These are phyloP conservation scores for Rachycentron canadum DNA, from an alignment of 2,797 vertebrate species.

Conservation along the genomic window DNA sequence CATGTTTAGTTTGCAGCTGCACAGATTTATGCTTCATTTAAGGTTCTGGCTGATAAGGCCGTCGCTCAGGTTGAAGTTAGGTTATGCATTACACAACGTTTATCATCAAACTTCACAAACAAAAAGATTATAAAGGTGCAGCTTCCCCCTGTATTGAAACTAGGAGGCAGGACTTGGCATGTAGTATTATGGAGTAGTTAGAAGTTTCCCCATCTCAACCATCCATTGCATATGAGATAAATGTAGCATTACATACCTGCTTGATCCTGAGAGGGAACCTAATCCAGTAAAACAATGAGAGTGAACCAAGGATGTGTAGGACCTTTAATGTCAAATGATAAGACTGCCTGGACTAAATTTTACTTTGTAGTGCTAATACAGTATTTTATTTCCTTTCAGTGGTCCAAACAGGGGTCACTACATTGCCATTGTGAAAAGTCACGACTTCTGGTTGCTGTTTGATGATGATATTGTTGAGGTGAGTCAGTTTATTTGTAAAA, in stretches of 20 bases:
- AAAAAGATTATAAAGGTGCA: not conserved
- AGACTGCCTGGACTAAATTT: not conserved
- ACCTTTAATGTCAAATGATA: not conserved
- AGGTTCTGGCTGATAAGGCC: not conserved
- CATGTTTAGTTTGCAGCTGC: not conserved
- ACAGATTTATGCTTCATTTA: not conserved
- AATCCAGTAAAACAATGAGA: too few relatives aligned
- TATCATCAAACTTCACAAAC: not conserved
- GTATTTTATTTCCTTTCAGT: conserved; percentile 72
- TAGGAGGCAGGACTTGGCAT: too few relatives aligned
- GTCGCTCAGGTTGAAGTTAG: not conserved
- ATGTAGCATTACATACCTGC: too few relatives aligned
- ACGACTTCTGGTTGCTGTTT: conserved; percentile 98
- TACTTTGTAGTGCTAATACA: not conserved
- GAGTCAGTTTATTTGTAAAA: not conserved
- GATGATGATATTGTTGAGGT: conserved; percentile 98
- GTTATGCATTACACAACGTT: not conserved
- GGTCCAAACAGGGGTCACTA: conserved; percentile 98
- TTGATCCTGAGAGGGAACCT: too few relatives aligned
- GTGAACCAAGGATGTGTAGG: too few relatives aligned
- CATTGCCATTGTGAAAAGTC: conserved; percentile 98
- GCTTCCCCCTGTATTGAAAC: not conserved
- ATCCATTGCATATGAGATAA: too few relatives aligned
- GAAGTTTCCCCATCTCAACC: too few relatives aligned
- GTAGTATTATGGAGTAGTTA: not conserved